Evolutionary conservation across 2,113 vertebrate species (phyloP), one percentile per base, ranked within the genome.

Genomic region (Podarcis muralis): DNA sequence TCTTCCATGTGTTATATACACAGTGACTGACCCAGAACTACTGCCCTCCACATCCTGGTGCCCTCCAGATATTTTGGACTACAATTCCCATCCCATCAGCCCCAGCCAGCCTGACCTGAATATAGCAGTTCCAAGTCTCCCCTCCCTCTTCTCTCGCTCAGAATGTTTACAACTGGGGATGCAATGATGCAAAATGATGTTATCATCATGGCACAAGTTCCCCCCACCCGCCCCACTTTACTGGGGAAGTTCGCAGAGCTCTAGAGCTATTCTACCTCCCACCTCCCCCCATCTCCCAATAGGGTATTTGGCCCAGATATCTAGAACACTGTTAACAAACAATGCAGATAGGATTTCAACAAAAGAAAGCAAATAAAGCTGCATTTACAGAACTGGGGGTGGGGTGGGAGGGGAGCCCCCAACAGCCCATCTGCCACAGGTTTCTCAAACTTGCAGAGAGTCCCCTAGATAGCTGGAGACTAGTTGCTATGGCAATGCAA

Each of bases 401-500:
- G 43, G 35, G 1, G 5, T 32, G 76, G 76, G 16, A 20, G 59
- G 25, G 27, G 32, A 74, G 85, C 75, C 30, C 40, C 27, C 65
- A 68, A 35, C 27, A 75, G 53, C 27, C 30, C 69, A 88, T 76
- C 68, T 81, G 66, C 27, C 69, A 75, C 53, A 81, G 68, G 48
- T 48, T 83, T 43, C 48, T 32, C 62, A 57, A 78, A 84, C 62
- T 78, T 83, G 30, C 66, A 71, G 79, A 87, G 22, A 72, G 43
- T 27, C 40, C 68, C 43, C 62, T 81, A 57, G 57, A 62, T 74
- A 40, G 68, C 48, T 74, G 81, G n/a, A 69, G 30, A 71, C 72
- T 84, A 57, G 79, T 37, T 90, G 84, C 59, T 69, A 90, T 68
- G 84, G 79, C 32, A 48, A 86, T 83, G 18, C 57, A 86, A 90